These are phyloP conservation scores for Macrosoma leucophasiata DNA, from an alignment of 2,888 invertebrate species.

Conservation along the genomic window DNA sequence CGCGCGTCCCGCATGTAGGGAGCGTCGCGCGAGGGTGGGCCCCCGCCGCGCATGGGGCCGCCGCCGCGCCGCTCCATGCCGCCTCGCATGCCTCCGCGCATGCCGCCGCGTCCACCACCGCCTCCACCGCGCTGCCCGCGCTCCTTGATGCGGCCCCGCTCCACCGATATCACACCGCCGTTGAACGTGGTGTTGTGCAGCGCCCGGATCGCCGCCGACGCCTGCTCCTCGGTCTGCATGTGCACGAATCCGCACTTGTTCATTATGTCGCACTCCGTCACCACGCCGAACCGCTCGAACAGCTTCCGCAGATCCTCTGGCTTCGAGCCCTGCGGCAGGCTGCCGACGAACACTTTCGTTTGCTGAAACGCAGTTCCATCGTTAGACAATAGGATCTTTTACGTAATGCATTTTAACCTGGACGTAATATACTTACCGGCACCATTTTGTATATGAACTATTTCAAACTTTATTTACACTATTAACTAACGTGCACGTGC, in stretches of 20 bases:
- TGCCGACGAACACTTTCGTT: constrained; percentile 95
- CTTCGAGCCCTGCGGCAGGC: constrained; percentile 89
- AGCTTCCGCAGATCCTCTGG: constrained; percentile 87
- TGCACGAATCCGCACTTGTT: constrained; percentile 97
- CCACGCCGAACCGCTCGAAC: constrained; percentile 90
- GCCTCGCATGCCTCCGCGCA: constrained; percentile 63
- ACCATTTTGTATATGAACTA: constrained; percentile 43
- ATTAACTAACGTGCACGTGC: constrained; percentile 21
- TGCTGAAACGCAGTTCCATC: constrained; percentile 65
- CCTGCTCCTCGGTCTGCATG: constrained; percentile 89
- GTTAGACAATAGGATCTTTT: constrained; percentile 19
- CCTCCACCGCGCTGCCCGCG: constrained; percentile 74
- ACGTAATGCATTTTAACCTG: constrained; percentile 18
- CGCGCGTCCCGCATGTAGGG: constrained; percentile 46
- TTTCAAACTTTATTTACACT: constrained; percentile 19
- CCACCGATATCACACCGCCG: constrained; percentile 89
- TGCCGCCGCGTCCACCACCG: constrained; percentile 61
- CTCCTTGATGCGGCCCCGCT: constrained; percentile 86
- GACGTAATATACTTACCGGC: constrained; percentile 50
- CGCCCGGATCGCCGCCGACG: constrained; percentile 86
- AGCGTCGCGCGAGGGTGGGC: constrained; percentile 35
- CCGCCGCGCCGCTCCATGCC: constrained; percentile 51
- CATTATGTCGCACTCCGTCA: constrained; percentile 95
- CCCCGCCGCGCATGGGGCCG: constrained; percentile 47
- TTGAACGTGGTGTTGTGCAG: constrained; percentile 89